These are phyloP conservation scores for Aleadryas rufinucha DNA, from an alignment of 2,113 vertebrate genomes.

Conservation along the genomic window DNA sequence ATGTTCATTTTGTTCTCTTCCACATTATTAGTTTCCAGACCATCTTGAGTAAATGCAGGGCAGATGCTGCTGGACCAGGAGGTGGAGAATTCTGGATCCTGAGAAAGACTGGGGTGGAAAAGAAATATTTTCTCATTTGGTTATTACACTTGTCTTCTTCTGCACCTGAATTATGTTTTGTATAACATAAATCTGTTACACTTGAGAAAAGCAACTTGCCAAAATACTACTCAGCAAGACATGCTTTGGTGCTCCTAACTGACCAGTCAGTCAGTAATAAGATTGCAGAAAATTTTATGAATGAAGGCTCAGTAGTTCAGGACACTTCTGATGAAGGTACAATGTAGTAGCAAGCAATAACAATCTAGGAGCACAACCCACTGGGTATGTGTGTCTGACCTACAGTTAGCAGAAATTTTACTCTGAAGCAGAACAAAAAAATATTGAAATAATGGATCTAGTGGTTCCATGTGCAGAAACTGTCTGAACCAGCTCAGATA, in stretches of 20 bases:
- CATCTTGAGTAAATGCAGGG: background rate
- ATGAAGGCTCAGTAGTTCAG: background rate
- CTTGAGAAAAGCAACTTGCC: background rate
- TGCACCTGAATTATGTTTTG: background rate
- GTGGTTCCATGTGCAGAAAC: background rate
- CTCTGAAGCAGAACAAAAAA: background rate
- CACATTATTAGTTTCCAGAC: background rate
- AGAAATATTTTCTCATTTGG: background rate
- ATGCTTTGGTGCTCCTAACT: background rate
- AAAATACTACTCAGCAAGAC: background rate
- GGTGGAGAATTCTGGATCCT: background rate
- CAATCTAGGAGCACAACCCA: background rate
- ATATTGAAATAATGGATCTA: background rate
- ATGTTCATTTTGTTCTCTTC: background rate
- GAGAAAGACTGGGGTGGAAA: background rate
- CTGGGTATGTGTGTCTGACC: background rate
- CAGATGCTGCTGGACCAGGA: background rate
- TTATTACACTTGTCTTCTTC: background rate
- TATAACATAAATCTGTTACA: fast-evolving
- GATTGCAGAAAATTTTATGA: background rate
- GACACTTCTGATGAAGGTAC: background rate
- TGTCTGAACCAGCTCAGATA: background rate
- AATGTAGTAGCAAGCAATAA: background rate
- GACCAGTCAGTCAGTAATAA: background rate
- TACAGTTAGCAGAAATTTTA: background rate